Conservation (phyloP, 1,140 invertebrate species). For the Drosophila novamexicana region DNA sequence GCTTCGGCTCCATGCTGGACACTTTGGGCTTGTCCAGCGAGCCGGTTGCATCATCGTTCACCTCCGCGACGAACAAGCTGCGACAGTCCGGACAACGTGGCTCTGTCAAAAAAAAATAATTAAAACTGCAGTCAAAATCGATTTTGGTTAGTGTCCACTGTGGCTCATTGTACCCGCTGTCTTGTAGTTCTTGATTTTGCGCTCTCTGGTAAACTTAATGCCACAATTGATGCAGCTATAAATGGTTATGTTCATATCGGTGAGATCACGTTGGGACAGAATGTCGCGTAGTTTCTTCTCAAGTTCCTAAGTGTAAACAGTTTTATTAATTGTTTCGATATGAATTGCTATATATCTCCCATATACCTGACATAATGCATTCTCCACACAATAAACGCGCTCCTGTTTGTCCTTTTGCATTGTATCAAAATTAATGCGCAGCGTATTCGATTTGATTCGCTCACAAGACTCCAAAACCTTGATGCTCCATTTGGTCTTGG, state of each 20-base stretch:
- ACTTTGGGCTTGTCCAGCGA: slow-evolving; percentile 59
- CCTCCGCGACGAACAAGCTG: slow-evolving; percentile 86
- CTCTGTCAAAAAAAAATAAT: slow-evolving; percentile 44
- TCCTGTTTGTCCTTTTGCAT: slow-evolving; percentile 86
- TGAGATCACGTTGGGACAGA: slow-evolving; percentile 85
- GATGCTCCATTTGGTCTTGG: slow-evolving; percentile 86
- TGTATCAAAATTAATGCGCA: slow-evolving; percentile 88
- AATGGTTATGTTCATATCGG: slow-evolving; percentile 85
- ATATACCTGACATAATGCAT: slow-evolving; percentile 86
- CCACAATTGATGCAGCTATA: slow-evolving; percentile 88
- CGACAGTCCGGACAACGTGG: slow-evolving; percentile 86
- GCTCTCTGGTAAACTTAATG: slow-evolving; percentile 86
- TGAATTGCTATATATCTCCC: no score
- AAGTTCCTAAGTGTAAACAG: slow-evolving; percentile 84
- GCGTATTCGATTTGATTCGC: slow-evolving; percentile 84
- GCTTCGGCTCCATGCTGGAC: slow-evolving; percentile 27
- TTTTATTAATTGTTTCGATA: neutral
- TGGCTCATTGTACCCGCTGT: slow-evolving; percentile 23
- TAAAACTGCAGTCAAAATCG: neutral
- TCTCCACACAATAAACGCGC: slow-evolving; percentile 86
- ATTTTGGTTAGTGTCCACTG: neutral
- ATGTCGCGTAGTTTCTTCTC: slow-evolving; percentile 85
- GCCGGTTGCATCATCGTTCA: slow-evolving; percentile 55
- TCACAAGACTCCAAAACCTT: slow-evolving; percentile 86
- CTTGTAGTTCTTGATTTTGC: slow-evolving; percentile 53